A percentile compares a stretch with the other conserved stretches of the same genome.
Conservation (phyloP, 2,888 invertebrate species). For the Pherbina coryleti region DNA sequence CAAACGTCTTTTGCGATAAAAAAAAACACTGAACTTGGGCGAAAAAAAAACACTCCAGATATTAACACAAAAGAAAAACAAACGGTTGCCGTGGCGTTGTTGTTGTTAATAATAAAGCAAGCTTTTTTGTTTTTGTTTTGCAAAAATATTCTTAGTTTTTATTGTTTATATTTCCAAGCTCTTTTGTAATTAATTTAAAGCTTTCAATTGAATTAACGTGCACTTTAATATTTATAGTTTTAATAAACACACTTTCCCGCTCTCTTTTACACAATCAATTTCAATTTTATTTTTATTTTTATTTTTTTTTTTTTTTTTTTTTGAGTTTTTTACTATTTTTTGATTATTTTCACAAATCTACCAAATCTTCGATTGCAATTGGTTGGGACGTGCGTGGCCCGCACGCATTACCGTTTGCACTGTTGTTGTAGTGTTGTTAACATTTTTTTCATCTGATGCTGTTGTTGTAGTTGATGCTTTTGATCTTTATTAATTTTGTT, state of each 20-base stretch:
- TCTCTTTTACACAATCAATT: not conserved
- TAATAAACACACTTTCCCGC: not conserved
- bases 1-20: constrained; percentile 51
- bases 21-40: constrained; percentile 1
- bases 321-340: not conserved
- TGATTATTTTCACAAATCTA: not conserved
- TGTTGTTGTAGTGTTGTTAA: not conserved
- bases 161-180: too few relatives aligned
- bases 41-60: not conserved
- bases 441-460: not conserved
- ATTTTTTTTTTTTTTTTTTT: constrained; percentile 14
- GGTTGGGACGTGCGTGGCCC: constrained; percentile 33
- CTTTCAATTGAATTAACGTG: too few relatives aligned
- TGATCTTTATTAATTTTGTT: not conserved
- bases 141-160: too few relatives aligned
- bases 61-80: not conserved
- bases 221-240: too few relatives aligned
- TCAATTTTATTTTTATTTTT: constrained; percentile 9
- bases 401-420: constrained; percentile 36
- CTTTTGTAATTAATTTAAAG: too few relatives aligned
- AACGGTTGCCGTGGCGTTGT: not conserved
- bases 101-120: not conserved
- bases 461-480: not conserved
- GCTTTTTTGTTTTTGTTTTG: not conserved
- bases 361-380: not conserved